Evolutionary conservation across 2,113 vertebrate genomes (phyloP), one percentile per base, ranked within the genome.

Genomic region (Sitta europaea): DNA sequence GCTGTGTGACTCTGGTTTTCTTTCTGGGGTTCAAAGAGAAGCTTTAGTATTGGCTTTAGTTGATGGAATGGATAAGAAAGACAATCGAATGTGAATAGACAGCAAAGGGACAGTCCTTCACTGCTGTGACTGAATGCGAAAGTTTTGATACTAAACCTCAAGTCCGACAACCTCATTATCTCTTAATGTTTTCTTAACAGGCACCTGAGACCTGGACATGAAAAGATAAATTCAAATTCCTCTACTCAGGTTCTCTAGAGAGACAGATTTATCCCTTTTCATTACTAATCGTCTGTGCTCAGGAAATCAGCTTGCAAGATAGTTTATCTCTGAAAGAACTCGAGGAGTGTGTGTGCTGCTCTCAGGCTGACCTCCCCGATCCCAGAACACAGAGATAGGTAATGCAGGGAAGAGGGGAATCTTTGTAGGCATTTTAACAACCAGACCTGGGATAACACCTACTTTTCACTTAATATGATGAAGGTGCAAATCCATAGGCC

Each of bases 381-480:
- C 81, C 81, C 79, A 80, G 38, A 86, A 86, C 0, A 1, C 15
- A 57, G 8, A 82, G 82, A 95, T 10, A 96, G 61, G 42, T 36
- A 90, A 61, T 5, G 27, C 3, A 43, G 45, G 77, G 73, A 96
- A 95, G 75, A 38, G 15, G 18, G 47, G 55, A 81, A 86, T 84
- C 76, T 53, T 51, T 61, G 79, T 31, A 84, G 54, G 36, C n/a
- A 33, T 35, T 91, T 75, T 53, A 84, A 80, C 71, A 73, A 10
- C 45, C 35, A 36, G 89, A 66, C 70, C 68, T 86, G 86, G 79
- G 70, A 84, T 93, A 97, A 66, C 89, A 92, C 93, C 93, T 86
- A 93, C 91, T 94, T 97, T 97, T 97, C 94, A 95, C 84, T 97
- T 96, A 87, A 90, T 95, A 72, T 35, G 75, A 54, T 65, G 58